Base-by-base conservation (phyloP, 2,113 vertebrate genomes). In the Catharus bicknelli region DNA sequence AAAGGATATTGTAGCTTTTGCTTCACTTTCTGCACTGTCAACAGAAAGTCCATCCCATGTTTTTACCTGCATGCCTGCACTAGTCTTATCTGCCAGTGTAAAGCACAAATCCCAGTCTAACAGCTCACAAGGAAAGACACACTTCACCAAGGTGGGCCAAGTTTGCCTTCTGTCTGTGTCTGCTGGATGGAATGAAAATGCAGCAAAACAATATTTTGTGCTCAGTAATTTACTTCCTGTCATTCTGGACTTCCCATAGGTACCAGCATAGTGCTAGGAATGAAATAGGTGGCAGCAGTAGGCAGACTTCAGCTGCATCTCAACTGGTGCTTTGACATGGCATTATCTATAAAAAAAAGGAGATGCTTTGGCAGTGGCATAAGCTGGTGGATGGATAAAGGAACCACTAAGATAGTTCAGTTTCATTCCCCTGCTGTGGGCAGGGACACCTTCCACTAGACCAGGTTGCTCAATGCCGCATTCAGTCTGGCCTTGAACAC, bases 391-490 rank as follows among this genome's bases (percentile, higher is more conserved):
- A 23, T 13, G 11, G 47, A 55, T 40, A 5, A 79, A 59, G 10
- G 26, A 17, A 32, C 11, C 9, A 36, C 17, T 36, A n/a, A 74
- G n/a, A 59, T 26, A 1, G 45, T 47, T n/a, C 12, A 8, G 6
- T 14, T 47, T 54, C 6, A 40, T 30, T 7, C 3, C 7, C 6
- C 20, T 34, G 13, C 20, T 1, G 0, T 7, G 13, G 47, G 9
- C 19, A 40, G 13, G 25, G 20, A 21, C 19, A 59, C 11, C n/a
- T 54, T 47, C 20, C 7, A 10, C 22, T 64, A 43, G 21, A 36
- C 9, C 25, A 61, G 40, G 4, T 13, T 76, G 21, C n/a, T 40
- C 64, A 62, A 32, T 45, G 17, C 40, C 17, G 12, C 17, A n/a
- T 42, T 38, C 25, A 76, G 54, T 10, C 55, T 22, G 8, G 20